Percentiles rank a stretch among this genome's conserved stretches.
phyloP scores from a whole-genome alignment of 2,888 invertebrate genomes.

The Aleiodes testaceus region DNA sequence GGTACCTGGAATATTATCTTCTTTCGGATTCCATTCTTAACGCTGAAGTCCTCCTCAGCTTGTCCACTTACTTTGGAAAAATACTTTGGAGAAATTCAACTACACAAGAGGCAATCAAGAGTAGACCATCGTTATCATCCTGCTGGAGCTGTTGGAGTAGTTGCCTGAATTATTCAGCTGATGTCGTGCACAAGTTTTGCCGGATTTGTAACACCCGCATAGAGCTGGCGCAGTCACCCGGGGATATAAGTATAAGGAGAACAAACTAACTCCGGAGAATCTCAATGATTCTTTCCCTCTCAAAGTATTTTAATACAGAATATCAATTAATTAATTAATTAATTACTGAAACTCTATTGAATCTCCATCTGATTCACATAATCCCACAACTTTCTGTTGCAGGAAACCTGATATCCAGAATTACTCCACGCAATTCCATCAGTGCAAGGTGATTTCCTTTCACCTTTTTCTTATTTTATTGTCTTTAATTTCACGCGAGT shows the following conservation, averaged over 20 bases:
- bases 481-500: constrained; percentile 29
- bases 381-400: neutral
- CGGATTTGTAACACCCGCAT: constrained; percentile 70
- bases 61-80: no score
- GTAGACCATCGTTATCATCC: constrained; percentile 30
- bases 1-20: constrained; percentile 21
- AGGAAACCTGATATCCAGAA: constrained; percentile 4
- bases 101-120: constrained; percentile 59
- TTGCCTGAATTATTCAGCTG: constrained; percentile 70
- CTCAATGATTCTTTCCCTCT: neutral
- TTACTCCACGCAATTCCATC: neutral
- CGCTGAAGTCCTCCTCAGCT: no score
- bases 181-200: constrained; percentile 69
- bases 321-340: no score
- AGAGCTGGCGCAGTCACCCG: constrained; percentile 5
- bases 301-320: no score
- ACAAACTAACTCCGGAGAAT: neutral
- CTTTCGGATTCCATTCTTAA: neutral
- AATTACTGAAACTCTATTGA: no score
- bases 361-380: neutral
- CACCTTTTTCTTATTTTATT: neutral
- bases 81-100: constrained; percentile 14
- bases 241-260: neutral
- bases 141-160: constrained; percentile 35
- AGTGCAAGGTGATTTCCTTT: constrained; percentile 3